These are phyloP conservation scores for Herpetotheres cachinnans DNA, from an alignment of 2,113 vertebrate species.

Conservation along the genomic window DNA sequence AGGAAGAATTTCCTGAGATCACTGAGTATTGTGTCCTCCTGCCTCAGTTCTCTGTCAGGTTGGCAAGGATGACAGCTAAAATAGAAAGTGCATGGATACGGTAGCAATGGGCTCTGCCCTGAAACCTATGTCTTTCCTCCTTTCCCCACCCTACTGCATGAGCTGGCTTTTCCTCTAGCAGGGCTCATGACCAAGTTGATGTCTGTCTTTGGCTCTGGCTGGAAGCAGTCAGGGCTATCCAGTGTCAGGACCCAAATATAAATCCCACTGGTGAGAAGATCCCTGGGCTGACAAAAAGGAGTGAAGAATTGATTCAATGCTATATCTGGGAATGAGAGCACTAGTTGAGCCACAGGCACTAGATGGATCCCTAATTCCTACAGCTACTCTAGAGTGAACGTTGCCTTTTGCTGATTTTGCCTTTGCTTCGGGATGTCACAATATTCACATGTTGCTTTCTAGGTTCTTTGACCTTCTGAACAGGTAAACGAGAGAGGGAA, in stretches of 20 bases:
- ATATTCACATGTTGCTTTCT: neutral
- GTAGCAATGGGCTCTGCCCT: neutral
- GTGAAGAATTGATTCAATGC: neutral
- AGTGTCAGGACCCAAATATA: neutral
- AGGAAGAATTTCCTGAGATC: neutral
- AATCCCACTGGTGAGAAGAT: neutral
- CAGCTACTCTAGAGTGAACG: slow-evolving; percentile 41
- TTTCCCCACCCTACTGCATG: neutral
- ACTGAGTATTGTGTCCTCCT: neutral
- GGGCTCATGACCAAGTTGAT: neutral
- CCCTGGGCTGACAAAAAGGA: neutral
- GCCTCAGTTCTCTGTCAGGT: neutral
- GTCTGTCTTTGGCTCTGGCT: neutral
- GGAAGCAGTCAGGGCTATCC: neutral
- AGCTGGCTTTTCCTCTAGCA: neutral
- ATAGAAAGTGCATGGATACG: neutral
- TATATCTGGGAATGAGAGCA: neutral
- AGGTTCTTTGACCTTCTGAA: slow-evolving; percentile 6
- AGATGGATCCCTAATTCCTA: neutral
- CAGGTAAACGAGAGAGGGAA: neutral
- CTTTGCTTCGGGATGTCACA: neutral
- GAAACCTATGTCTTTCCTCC: neutral
- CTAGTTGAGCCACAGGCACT: neutral
- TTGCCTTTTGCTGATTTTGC: slow-evolving; percentile 25
- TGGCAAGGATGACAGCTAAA: neutral